Evolutionary conservation across 2,888 invertebrate genomes (phyloP).

Genomic region (Acanthacorydalis orientalis): DNA sequence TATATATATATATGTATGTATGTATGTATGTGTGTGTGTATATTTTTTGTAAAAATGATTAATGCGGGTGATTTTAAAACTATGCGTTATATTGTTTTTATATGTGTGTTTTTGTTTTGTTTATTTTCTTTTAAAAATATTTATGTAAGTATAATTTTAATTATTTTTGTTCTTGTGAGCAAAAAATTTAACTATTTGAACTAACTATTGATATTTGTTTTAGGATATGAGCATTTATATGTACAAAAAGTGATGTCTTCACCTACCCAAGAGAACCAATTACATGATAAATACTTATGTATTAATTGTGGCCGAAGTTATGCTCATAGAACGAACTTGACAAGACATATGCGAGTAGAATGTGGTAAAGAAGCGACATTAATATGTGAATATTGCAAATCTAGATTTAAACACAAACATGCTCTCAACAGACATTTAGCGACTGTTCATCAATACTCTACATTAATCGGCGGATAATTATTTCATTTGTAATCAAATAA

Average conservation of each 20-base stretch:
- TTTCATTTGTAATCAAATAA: neutral
- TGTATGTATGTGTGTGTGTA: no score
- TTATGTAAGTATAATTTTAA: no score
- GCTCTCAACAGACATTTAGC: slow-evolving; percentile 4
- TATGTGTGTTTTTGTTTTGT: no score
- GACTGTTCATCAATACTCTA: neutral
- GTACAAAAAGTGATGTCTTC: neutral
- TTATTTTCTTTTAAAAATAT: no score
- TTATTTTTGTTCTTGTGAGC: no score
- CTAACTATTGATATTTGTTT: neutral
- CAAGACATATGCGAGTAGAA: slow-evolving; percentile 49
- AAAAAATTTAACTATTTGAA: neutral
- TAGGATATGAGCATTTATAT: neutral
- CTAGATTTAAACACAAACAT: slow-evolving; percentile 3
- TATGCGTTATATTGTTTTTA: no score
- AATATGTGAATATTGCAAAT: neutral
- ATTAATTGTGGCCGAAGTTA: slow-evolving; percentile 10
- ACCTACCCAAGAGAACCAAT: neutral
- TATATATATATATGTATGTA: no score
- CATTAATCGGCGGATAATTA: no score
- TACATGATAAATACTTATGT: slow-evolving; percentile 6
- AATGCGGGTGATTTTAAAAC: no score
- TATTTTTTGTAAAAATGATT: no score
- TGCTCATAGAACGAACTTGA: slow-evolving; percentile 25
- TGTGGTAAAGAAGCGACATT: slow-evolving; percentile 21